phyloP scores from a whole-genome alignment of 1,140 invertebrate genomes.

The Cherax destructor region DNA sequence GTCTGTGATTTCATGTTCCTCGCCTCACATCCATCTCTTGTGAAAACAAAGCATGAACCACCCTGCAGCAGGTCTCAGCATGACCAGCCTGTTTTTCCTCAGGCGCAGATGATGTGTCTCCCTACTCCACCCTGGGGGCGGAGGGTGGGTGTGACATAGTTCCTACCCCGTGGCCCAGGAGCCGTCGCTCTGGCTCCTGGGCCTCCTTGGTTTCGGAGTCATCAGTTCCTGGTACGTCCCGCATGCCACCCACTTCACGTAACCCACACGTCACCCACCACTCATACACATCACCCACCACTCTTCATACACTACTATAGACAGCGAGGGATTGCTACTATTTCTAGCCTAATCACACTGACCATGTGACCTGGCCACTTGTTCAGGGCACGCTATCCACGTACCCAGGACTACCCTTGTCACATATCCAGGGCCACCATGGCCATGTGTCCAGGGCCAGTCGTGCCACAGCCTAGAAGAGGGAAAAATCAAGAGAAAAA shows the following conservation, averaged over 20 bases:
- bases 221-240: conserved; percentile 7
- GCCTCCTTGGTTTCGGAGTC: conserved; percentile 23
- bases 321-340: not conserved
- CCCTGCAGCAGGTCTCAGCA: not conserved
- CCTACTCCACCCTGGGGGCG: conserved; percentile 20
- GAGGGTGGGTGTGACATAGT: conserved; percentile 26
- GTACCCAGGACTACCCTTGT: too few relatives aligned
- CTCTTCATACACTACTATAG: not conserved
- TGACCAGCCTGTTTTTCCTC: not conserved
- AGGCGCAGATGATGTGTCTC: conserved; percentile 11
- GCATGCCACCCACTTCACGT: not conserved
- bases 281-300: not conserved
- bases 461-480: too few relatives aligned
- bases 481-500: too few relatives aligned
- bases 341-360: too few relatives aligned
- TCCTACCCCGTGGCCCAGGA: conserved; percentile 41
- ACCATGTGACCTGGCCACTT: too few relatives aligned
- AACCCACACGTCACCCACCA: not conserved
- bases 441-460: too few relatives aligned
- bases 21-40: too few relatives aligned
- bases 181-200: conserved; percentile 39
- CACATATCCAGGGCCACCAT: too few relatives aligned
- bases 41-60: too few relatives aligned
- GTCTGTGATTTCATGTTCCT: too few relatives aligned
- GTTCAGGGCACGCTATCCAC: too few relatives aligned